Base-by-base conservation (phyloP, 2,113 vertebrate species). In the Mobula birostris region DNA sequence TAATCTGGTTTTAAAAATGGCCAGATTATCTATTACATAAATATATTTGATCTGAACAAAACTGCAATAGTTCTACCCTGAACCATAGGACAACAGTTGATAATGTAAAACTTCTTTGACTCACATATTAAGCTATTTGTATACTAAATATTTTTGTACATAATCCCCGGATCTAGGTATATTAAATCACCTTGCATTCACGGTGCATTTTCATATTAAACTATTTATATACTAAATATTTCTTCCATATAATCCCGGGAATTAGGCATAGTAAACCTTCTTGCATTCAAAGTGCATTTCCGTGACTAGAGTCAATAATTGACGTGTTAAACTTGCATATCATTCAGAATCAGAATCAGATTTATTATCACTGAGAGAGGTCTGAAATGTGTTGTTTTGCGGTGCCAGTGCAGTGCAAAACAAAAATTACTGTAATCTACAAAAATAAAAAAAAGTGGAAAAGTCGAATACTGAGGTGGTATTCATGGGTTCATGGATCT, bases 1-100 rank as follows among this genome's bases (percentile, higher is more conserved):
- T 97, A 97, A 97, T 96, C 96, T 96, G 96, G 97, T 97, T 97
- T 97, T 97, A 97, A 97, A 97, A 97, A 97, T 97, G 97, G 97
- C 96, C 97, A 97, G 96, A 96, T 96, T 96, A 74, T 74, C 63
- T 58, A 97, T 97, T 97, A 97, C 97, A 96, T 97, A 97, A 97
- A 97, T 96, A 96, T 96, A 96, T 97, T 97, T 97, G 97, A 96
- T 96, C 97, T 97, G 97, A 97, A 40, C 29, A 58, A 97, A 97
- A 97, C 95, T 96, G 95, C 96, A 95, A 95, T 96, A 96, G 96
- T 96, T 96, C 97, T 95, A 95, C 95, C 61, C 85, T 66, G 61
- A 90, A 90, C 61, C 32, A n/a, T 66, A 32, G 32, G 12, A 66
- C 27, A 90, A 66, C 29, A 66, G 29, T 68, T n/a, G 15, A 90